Percentiles rank a stretch among this genome's conserved stretches.
Evolutionary conservation across 2,888 invertebrate species (phyloP).

Genomic region (Cremastobaeus sp.): DNA sequence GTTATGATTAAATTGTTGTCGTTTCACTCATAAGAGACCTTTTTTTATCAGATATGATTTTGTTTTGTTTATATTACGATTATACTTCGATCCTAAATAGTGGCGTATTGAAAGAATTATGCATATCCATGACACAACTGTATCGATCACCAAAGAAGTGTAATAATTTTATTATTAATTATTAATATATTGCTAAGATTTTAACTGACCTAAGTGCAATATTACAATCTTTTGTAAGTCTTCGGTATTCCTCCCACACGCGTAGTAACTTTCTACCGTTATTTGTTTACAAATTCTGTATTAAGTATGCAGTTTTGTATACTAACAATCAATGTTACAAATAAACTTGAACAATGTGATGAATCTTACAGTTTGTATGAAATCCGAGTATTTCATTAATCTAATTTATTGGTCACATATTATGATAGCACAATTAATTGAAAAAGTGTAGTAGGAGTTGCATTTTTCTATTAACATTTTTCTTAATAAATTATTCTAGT

Average conservation of each 20-base stretch:
- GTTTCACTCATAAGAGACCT: constrained; percentile 15
- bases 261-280: constrained; percentile 39
- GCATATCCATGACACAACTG: constrained; percentile 69
- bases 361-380: constrained; percentile 3
- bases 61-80: constrained; percentile 63
- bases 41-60: constrained; percentile 31
- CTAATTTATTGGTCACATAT: no score
- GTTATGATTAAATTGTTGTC: background rate
- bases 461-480: no score
- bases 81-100: constrained; percentile 52
- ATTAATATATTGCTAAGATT: no score
- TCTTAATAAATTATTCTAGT: no score
- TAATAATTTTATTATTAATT: constrained; percentile 44
- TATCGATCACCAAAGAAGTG: constrained; percentile 64
- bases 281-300: constrained; percentile 23
- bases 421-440: no score
- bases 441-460: no score
- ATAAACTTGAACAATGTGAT: constrained; percentile 10
- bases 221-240: constrained; percentile 39
- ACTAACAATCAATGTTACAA: constrained; percentile 4
- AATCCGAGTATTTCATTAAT: constrained; percentile 11
- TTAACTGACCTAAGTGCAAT: constrained; percentile 46
- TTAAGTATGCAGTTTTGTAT: constrained; percentile 19
- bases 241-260: constrained; percentile 40
- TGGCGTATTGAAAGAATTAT: constrained; percentile 64